Base-by-base conservation (phyloP, 2,797 vertebrate genomes). In the Galagoides demidoff region DNA sequence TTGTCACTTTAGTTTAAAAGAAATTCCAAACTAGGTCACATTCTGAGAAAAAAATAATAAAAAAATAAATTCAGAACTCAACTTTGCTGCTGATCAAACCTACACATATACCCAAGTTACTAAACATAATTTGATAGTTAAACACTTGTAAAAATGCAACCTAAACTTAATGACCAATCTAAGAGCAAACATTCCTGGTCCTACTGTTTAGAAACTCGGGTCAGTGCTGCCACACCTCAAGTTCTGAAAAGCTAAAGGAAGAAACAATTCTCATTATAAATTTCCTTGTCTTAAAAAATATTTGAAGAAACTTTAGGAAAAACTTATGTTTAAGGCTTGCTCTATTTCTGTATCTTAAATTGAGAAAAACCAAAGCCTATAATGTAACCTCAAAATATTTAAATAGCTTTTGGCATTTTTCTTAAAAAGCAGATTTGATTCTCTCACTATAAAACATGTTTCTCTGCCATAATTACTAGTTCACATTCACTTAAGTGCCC, bases 11-110 rank as follows among this genome's bases (percentile, higher is more conserved):
- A 84, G 52, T 57, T 45, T 81, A 81, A 94, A 92, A 94, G 89
- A 96, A 97, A 68, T 68, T 68, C 64, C 64, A 68, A 68, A 68
- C 64, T 19, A 66, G 64, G 64, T 66, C 64, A 66, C 31, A 10
- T n/a, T 68, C 31, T 9, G 17, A 68, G 31, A 34, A 34, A 34
- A n/a, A 66, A 34, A 68, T 17, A 23, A 59, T n/a, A 66, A 66
- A n/a, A n/a, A 66, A 19, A 66, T 19, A 68, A 68, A 97, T 84
- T 83, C 34, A 94, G 64, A 95, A 94, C 37, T 95, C 82, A 55
- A 76, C 91, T 96, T 95, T 95, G 70, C 82, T 96, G 85, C 83
- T 92, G 92, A 76, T 92, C 87, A 93, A 94, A 96, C 20, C 71
- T 17, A 5, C 78, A 96, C n/a, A 82, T 81, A 89, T 22, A 90